These are phyloP conservation scores for Physocephala rufipes DNA, from an alignment of 2,888 invertebrate genomes.

Conservation along the genomic window DNA sequence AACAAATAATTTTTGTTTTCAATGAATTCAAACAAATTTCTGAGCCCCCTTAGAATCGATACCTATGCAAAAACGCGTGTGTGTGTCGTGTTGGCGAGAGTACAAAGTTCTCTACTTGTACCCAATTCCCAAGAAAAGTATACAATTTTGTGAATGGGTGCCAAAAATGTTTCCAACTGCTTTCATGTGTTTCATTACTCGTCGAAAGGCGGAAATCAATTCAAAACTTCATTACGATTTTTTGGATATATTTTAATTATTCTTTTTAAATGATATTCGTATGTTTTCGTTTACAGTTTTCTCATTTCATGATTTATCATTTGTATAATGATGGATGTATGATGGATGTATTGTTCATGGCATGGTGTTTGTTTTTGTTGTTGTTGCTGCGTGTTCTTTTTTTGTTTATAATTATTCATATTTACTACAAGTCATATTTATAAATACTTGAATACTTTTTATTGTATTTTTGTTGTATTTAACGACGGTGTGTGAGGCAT, in stretches of 20 bases:
- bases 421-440: not conserved
- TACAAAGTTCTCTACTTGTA: no score
- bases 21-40: no score
- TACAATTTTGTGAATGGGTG: no score
- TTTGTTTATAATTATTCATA: slow-evolving; percentile 28
- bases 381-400: slow-evolving; percentile 40
- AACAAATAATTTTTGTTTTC: no score
- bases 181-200: no score
- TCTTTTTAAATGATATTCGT: slow-evolving; percentile 22
- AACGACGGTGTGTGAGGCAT: slow-evolving; percentile 26
- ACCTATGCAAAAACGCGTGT: no score
- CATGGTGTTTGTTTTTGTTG: slow-evolving; percentile 42
- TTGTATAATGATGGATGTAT: slow-evolving; percentile 22
- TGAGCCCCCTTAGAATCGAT: no score
- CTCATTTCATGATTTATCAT: slow-evolving; percentile 45
- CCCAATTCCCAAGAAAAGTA: no score
- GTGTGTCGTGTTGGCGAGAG: no score
- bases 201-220: not conserved
- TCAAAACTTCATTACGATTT: not conserved
- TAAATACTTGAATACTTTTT: slow-evolving; percentile 38
- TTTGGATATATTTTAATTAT: slow-evolving; percentile 32
- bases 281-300: slow-evolving; percentile 45
- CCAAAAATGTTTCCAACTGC: no score
- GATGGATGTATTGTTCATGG: no score
- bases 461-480: slow-evolving; percentile 41